Evolutionary conservation across 2,888 invertebrate species (phyloP).

Genomic region (Xanthia icteritia): DNA sequence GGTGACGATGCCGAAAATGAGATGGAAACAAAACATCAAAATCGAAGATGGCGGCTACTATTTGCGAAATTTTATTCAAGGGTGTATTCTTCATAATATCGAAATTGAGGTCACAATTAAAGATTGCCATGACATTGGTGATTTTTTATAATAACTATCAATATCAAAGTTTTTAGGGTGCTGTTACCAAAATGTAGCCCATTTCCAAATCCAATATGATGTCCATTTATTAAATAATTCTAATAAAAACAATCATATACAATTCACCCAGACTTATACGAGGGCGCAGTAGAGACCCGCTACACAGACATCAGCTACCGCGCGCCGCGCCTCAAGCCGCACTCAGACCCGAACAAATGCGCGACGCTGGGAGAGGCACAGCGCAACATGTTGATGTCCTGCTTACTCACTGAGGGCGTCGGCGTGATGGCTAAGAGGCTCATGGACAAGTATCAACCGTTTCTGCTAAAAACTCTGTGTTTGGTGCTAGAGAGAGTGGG

Average conservation of each 20-base stretch:
- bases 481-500: constrained; percentile 93
- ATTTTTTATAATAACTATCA: neutral
- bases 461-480: constrained; percentile 92
- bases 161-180: neutral
- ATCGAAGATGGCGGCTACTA: neutral
- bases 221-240: neutral
- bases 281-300: constrained; percentile 83
- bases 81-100: neutral
- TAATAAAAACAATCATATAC: neutral
- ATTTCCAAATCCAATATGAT: neutral
- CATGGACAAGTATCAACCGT: constrained; percentile 89
- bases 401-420: constrained; percentile 93
- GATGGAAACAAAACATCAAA: neutral
- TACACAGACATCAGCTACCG: constrained; percentile 84
- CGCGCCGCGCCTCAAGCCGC: constrained; percentile 57
- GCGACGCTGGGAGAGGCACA: constrained; percentile 86
- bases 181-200: neutral
- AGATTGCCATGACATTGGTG: neutral
- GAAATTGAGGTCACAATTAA: too few species aligned
- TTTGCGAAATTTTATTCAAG: neutral
- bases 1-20: neutral
- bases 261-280: constrained; percentile 79
- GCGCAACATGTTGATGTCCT: constrained; percentile 92
- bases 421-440: constrained; percentile 91
- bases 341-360: constrained; percentile 65